phyloP scores from a whole-genome alignment of 2,797 vertebrate genomes.

The Lepidocolaptes lacrymiger region DNA sequence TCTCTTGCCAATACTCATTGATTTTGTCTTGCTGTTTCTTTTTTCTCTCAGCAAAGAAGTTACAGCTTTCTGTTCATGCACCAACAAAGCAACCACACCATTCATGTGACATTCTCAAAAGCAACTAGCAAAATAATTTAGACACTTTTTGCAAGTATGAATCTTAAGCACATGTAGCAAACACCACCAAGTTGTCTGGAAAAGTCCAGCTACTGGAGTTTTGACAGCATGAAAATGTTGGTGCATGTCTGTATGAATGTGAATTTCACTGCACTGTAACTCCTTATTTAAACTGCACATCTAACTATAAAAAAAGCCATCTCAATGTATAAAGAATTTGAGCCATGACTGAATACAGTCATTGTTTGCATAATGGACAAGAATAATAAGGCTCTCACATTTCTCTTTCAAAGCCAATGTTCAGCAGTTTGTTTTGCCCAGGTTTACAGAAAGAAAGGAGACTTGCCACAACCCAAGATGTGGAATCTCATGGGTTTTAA shows the following conservation, averaged over 20 bases:
- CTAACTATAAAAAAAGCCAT: not conserved
- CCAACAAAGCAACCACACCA: not conserved
- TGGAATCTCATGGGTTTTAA: not conserved
- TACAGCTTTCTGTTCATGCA: not conserved
- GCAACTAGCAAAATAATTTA: not conserved
- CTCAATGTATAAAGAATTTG: not conserved
- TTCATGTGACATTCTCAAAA: not conserved
- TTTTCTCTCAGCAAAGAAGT: not conserved
- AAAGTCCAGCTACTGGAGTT: not conserved
- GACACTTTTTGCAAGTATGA: not conserved
- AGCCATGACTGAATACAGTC: not conserved
- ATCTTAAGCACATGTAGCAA: not conserved
- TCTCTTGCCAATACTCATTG: not conserved
- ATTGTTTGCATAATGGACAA: not conserved
- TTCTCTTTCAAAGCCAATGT: not conserved
- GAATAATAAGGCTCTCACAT: not conserved
- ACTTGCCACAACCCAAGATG: not conserved
- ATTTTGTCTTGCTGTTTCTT: not conserved
- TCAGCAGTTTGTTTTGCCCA: not conserved
- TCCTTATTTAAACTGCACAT: not conserved
- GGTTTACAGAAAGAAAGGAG: not conserved
- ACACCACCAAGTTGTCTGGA: not conserved
- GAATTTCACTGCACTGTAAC: not conserved
- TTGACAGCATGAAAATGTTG: not conserved
- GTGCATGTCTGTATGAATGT: rapidly evolving